Base-by-base conservation (phyloP, 30 jellyfish, hydroid and myxozoan species). In the Clytia hemisphaerica region DNA sequence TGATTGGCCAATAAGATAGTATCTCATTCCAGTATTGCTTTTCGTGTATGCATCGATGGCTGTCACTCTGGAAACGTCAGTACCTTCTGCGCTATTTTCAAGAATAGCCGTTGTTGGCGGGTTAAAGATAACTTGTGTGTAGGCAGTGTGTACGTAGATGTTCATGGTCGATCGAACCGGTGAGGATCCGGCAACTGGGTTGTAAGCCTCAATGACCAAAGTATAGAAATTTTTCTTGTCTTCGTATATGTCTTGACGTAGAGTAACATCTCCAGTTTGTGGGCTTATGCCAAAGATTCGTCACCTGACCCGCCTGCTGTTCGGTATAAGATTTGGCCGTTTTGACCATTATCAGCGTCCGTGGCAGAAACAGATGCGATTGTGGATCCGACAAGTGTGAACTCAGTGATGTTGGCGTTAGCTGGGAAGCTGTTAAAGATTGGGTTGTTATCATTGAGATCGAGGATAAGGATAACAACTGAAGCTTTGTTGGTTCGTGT, bases 391-490 rank as follows among this genome's bases (percentile, higher is more conserved):
- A 59, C 36, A 12, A 70, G 59, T 22, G 94, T 79, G 19, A 85
- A 86, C 28, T 88, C 97, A 24, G 97, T 70, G 42, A 88, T 88
- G 78, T 74, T 72, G 40, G 31, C 50, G 4, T 31, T 48, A 6
- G 38, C 55, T n/a, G 47, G 35, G 12, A 73, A 37, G 27, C 30
- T 72, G 18, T 70, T 37, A 57, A 88, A 68, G 7, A 58, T 79
- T 7, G 97, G 97, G 19, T 67, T 80, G 48, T 88, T 79, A 58
- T 88, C 97, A 42, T 88, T 88, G 76, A 79, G 54, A 46, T 88
- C 97, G 3, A 81, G 48, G 34, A 88, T 75, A 27, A 65, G 48
- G 9, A 88, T 59, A n/a, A 58, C 14, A 9, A 88, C 93, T 16
- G 84, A 85, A 2, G 97, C 93, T 9, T 25, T 36, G 49, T 84